Base-by-base conservation (phyloP, 2,113 vertebrate species). In the Platanista minor region DNA sequence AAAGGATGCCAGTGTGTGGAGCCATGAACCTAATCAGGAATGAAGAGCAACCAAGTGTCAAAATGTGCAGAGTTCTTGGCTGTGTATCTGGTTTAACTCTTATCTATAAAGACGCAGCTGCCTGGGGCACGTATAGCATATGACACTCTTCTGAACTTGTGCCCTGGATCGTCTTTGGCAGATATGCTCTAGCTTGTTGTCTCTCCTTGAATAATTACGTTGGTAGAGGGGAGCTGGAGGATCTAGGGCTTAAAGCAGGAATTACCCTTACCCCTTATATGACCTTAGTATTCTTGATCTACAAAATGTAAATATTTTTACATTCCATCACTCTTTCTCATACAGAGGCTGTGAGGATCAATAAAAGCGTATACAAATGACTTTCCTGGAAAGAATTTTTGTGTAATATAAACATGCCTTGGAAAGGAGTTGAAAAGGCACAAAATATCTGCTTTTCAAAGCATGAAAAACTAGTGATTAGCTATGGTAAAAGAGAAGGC, bases 401-500 rank as follows among this genome's bases (percentile, higher is more conserved):
- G 27, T 97, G 18, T 88, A 91, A 75, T 92, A 84, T 90, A 96
- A 97, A 66, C 27, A 90, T 72, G 52, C 23, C 12, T 93, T 97
- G 52, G 59, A 96, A 97, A 93, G 57, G 43, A 97, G 49, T 81
- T 80, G 67, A 97, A 95, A 97, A 25, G 15, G 66, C n/a, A 92
- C 82, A 59, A n/a, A 87, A 81, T 96, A 61, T 92, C 52, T 95
- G 57, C 59, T 87, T 96, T 89, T 78, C 46, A 87, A 90, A 95
- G 96, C 95, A 80, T 97, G 95, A 64, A 97, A 95, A 96, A 41
- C 33, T 59, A 62, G 78, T 94, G 64, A 97, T 98, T 98, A 96
- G 93, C 71, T 95, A 90, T 62, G 95, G 95, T 90, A 91, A 93
- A 83, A 33, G 80, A 91, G 83, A 95, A 91, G 57, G 43, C 74